These are phyloP conservation scores for Cartodere bifasciata DNA, from an alignment of 2,888 invertebrate species.

Conservation along the genomic window DNA sequence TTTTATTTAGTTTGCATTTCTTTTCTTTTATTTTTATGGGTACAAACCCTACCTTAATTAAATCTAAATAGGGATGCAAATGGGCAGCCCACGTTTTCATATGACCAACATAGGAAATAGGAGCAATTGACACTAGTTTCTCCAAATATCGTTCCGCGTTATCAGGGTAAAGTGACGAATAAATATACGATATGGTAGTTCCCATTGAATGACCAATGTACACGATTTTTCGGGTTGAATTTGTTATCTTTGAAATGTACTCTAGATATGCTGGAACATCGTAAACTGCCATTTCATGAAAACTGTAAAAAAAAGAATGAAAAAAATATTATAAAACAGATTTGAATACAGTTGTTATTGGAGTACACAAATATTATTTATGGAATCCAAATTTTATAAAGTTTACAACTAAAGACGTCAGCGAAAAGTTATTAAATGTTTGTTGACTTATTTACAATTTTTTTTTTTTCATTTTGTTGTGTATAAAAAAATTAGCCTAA, in stretches of 20 bases:
- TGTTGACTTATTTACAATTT: too few relatives aligned
- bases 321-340: too few relatives aligned
- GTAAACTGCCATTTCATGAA: conserved; percentile 71
- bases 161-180: conserved; percentile 50
- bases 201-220: conserved; percentile 88
- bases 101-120: conserved; percentile 49
- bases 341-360: too few relatives aligned
- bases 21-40: neutral
- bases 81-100: conserved; percentile 36
- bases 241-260: conserved; percentile 41
- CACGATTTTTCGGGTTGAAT: conserved; percentile 37
- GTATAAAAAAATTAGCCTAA: too few relatives aligned
- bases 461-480: too few relatives aligned
- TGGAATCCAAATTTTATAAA: too few relatives aligned
- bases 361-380: too few relatives aligned
- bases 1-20: conserved; percentile 1
- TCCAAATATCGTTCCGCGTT: conserved; percentile 50
- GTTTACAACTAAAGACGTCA: too few relatives aligned
- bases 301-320: conserved; percentile 45
- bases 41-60: too few relatives aligned
- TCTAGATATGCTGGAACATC: conserved; percentile 78
- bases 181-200: conserved; percentile 54
- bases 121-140: conserved; percentile 52
- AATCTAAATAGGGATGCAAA: too few relatives aligned
- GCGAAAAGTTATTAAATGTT: too few relatives aligned